A percentile compares a stretch with the other conserved stretches of the same genome.
Evolutionary conservation across 2,113 vertebrate genomes (phyloP).

Genomic region (Phyllostomus discolor): DNA sequence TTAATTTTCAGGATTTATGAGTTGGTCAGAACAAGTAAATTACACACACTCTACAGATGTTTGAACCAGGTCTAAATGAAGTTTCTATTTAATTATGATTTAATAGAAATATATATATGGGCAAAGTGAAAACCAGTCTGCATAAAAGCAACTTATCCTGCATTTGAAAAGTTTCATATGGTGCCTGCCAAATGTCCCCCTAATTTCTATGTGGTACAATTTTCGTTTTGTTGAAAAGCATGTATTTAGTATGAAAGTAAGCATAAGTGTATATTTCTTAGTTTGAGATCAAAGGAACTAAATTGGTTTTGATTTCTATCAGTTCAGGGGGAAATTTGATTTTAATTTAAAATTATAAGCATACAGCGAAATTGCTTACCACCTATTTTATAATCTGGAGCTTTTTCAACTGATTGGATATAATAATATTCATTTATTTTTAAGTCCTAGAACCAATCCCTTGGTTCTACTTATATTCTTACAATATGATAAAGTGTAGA

Average conservation of each 20-base stretch:
- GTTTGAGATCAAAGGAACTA: conserved; percentile 35
- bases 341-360: conserved; percentile 66
- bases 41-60: neutral
- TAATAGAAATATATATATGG: neutral
- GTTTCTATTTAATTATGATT: neutral
- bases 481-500: conserved; percentile 16
- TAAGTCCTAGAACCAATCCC: neutral
- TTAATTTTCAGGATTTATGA: neutral
- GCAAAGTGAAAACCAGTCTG: neutral
- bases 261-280: neutral
- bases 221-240: conserved; percentile 14
- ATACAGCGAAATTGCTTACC: conserved; percentile 34
- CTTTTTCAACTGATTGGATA: neutral
- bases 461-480: conserved; percentile 36
- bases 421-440: conserved; percentile 59
- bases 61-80: neutral
- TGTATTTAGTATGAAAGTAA: neutral
- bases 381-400: conserved; percentile 30
- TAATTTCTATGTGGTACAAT: neutral
- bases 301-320: conserved; percentile 46
- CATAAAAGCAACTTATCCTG: neutral
- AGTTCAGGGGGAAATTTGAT: conserved; percentile 52
- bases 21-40: neutral
- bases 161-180: neutral
- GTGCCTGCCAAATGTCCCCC: neutral